Evolutionary conservation across 2,888 invertebrate species (phyloP).

Genomic region (Adela reaumurella): DNA sequence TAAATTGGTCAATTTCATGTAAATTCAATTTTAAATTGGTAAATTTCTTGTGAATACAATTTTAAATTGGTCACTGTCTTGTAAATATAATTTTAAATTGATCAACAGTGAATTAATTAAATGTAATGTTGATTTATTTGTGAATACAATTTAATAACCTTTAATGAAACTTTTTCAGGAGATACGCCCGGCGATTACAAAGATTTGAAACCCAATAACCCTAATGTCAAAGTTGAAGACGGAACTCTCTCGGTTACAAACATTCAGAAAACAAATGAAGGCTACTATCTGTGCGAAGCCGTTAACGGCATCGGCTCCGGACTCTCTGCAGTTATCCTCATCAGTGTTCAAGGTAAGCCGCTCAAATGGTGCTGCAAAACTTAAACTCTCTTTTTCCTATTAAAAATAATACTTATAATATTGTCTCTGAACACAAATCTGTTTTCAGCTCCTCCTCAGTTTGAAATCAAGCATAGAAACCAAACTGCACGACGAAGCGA

Average conservation of each 20-base stretch:
- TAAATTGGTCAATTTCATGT: too few relatives aligned
- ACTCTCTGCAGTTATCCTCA: constrained; percentile 88
- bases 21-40: too few relatives aligned
- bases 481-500: constrained; percentile 89
- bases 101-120: background rate
- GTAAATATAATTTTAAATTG: background rate
- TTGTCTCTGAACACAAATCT: too few relatives aligned
- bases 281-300: constrained; percentile 93
- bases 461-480: constrained; percentile 87
- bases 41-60: too few relatives aligned
- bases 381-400: too few relatives aligned
- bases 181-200: constrained; percentile 91
- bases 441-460: constrained; percentile 81
- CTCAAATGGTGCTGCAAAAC: too few relatives aligned
- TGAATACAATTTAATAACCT: too few relatives aligned
- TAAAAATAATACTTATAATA: too few relatives aligned
- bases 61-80: too few relatives aligned
- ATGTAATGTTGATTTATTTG: background rate
- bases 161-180: constrained; percentile 54
- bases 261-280: constrained; percentile 90
- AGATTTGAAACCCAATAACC: constrained; percentile 86
- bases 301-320: constrained; percentile 95
- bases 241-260: constrained; percentile 88
- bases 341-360: constrained; percentile 83
- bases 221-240: constrained; percentile 89